A percentile compares a stretch with the other conserved stretches of the same genome.
Conservation (phyloP, 2,888 invertebrate species). For the Entomobrya multifasciata region DNA sequence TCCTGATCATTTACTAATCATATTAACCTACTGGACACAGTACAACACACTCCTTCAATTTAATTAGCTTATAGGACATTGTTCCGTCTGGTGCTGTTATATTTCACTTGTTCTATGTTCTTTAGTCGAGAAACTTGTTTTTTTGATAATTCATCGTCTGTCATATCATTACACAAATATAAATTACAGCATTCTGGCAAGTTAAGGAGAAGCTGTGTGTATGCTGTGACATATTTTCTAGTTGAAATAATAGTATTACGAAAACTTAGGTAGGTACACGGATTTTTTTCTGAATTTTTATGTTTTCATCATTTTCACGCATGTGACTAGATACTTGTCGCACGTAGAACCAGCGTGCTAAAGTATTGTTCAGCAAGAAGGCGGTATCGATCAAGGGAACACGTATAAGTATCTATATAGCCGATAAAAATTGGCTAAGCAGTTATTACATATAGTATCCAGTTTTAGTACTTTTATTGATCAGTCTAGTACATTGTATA, state of each 20-base stretch:
- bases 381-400: neutral
- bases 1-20: conserved; percentile 57
- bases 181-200: conserved; percentile 17
- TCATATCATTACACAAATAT: neutral
- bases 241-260: neutral
- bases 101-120: neutral
- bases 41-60: conserved; percentile 16
- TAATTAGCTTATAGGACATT: conserved; percentile 45
- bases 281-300: conserved; percentile 39
- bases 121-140: neutral
- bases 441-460: neutral
- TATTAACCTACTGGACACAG: conserved; percentile 53
- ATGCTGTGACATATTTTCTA: conserved; percentile 8
- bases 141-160: conserved; percentile 7
- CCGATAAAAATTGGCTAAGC: neutral
- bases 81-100: neutral
- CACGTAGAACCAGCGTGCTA: neutral
- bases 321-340: conserved; percentile 22
- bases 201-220: conserved; percentile 6
- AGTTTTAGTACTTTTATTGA: conserved; percentile 11
- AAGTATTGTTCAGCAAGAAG: neutral
- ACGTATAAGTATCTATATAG: neutral
- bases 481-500: neutral
- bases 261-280: neutral
- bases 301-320: conserved; percentile 47